These are phyloP conservation scores for Agrotis clavis DNA, from an alignment of 2,888 invertebrate species.

Conservation along the genomic window DNA sequence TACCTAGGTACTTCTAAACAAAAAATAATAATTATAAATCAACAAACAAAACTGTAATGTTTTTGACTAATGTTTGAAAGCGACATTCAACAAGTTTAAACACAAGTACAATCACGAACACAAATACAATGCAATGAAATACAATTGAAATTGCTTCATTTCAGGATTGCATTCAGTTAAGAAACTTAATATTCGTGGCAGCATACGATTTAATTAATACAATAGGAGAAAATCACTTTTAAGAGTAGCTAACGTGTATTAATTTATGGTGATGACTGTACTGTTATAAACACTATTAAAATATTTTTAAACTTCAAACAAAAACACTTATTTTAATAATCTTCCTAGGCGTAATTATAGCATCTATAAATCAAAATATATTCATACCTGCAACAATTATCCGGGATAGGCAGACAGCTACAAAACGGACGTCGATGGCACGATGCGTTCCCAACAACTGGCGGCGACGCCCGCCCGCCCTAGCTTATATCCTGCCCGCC, in stretches of 20 bases:
- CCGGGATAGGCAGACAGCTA: conserved; percentile 6
- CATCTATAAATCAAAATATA: neutral
- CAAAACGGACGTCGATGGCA: neutral
- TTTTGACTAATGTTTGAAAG: neutral
- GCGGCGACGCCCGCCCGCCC: conserved; percentile 19
- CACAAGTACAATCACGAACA: neutral
- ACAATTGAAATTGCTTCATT: neutral
- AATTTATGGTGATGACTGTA: neutral
- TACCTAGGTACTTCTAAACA: no score
- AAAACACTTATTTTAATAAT: neutral
- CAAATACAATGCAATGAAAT: neutral
- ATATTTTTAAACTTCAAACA: neutral
- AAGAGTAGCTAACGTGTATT: no score
- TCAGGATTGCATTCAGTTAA: neutral
- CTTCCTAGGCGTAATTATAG: neutral
- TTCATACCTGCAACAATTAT: conserved; percentile 28
- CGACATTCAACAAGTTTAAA: neutral
- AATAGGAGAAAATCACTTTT: neutral
- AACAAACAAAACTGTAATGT: no score
- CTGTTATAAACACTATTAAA: neutral
- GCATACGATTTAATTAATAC: neutral
- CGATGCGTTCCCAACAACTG: conserved; percentile 20
- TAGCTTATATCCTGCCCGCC: conserved; percentile 30
- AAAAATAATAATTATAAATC: no score
- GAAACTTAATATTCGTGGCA: neutral